Base-by-base conservation (phyloP, 2,888 invertebrate genomes). In the Dicyrtoma fusca region DNA sequence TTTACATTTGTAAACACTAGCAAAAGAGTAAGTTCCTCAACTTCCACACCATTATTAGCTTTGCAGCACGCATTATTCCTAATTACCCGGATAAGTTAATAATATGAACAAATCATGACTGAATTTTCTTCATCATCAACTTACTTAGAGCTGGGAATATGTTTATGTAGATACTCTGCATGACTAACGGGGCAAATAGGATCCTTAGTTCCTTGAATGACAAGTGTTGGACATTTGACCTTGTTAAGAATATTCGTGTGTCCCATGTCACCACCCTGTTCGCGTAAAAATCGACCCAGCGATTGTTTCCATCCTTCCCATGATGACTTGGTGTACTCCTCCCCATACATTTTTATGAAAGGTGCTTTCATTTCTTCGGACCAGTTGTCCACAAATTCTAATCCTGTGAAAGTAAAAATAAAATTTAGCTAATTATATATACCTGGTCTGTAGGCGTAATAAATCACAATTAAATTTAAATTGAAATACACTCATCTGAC, bases 191-290 rank as follows among this genome's bases (percentile, higher is more conserved):
- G 88, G 1, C 95, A 88, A 84, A 94, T 85, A 0, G 90, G 88
- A 84, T 96, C 95, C 82, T 92, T 91, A 75, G 88, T 87, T 0
- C 95, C 95, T 82, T 95, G 92, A 59, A 96, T 81, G 77, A 96
- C 90, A 21, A 93, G 87, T 0, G 92, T 92, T 0, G 91, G 91
- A 76, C 91, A 91, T 68, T 86, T 85, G 23, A 95, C 89, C 63
- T 89, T 85, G 1, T 86, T 83, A 51, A 94, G 82, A 44, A 86
- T 82, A 10, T 86, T 84, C n/a, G 26, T 11, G 42, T 55, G 51
- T 34, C 53, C 71, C 34, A 45, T 42, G 34, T 63, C 55, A 21
- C 53, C 51, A 76, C 94, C 87, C 81, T 95, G 87, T 49, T 88
- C 85, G 4, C 87, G 84, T 13, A 87, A 84, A 77, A 85, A 88